Base-by-base conservation (phyloP, 1,140 invertebrate genomes). In the Aphaenogaster rudis region DNA sequence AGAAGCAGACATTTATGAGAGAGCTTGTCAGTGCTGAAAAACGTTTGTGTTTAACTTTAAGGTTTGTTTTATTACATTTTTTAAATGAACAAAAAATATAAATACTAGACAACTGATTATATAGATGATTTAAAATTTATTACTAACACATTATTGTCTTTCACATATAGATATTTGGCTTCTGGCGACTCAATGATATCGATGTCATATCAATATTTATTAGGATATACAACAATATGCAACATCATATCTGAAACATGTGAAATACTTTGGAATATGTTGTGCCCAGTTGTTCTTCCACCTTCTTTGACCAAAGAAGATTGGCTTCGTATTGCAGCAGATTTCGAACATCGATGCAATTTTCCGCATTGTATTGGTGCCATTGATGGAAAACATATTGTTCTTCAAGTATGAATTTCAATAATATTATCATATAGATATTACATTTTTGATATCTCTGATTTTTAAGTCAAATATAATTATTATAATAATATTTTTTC, bases 151-250 rank as follows among this genome's bases (percentile, higher is more conserved):
- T 69, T 45, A 8, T 21, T 69, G 8, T 48, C 11, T 69, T 17
- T 71, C 3, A 72, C 45, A 72, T 52, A 54, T 52, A 71, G 71
- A 39, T 74, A 74, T 42, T 74, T 74, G 36, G 71, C 71, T 74
- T 57, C 36, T 74, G 71, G 71, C 0, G 71, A 74, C n/a, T 57
- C 71, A 21, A 57, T 74, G 52, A 5, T 39, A 57, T 74, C 50
- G 0, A 74, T 74, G 1, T 71, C 71, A 21, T 74, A 74, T 21
- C 71, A 74, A 17, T 74, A 72, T 3, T 72, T 72, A 72, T 7
- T 54, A 54, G 50, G 71, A 54, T 39, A 3, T 74, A 74, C 71
- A n/a, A 74, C 33, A 74, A 39, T 74, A 28, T 6, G 71, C 33
- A 74, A 74, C 3, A 72, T 72, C 54, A 72, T 74, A 54, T 39